Evolutionary conservation across 1,140 invertebrate genomes (phyloP), one percentile per base, ranked within the genome.

Genomic region (Drosophila orosa): DNA sequence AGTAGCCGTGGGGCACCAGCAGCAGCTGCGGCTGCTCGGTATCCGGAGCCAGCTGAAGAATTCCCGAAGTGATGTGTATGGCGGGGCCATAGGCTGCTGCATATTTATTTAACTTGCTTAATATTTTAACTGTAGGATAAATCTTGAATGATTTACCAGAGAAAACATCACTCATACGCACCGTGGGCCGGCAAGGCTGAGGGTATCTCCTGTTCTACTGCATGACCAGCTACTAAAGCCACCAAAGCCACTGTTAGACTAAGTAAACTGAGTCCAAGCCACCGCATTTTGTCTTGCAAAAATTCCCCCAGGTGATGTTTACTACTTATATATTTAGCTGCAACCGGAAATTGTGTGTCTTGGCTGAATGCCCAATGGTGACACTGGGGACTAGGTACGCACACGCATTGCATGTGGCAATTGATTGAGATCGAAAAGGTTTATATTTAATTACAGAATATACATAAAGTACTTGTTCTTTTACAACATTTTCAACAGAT

Each of bases 281-380:
- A 37, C 13, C 6, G 5, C 80, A 83, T 83, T 69, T 59, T 75
- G 63, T 27, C 19, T 29, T 35, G 5, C 1, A 13, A 13, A 9
- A 48, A 52, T 31, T 63, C 29, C n/a, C 25, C 25, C 10, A 48
- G 5, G 35, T 17, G 13, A 2, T 4, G 13, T n/a, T 0, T 5
- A 3, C 29, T 35, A 60, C n/a, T n/a, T 59, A 78, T 85, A 86
- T 85, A 81, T 40, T 47, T 7, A 3, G 13, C 24, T 10, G 13
- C n/a, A 35, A 52, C 63, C 82, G 82, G 82, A 86, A 61, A 27
- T 47, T 17, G 17, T 25, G 19, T 45, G 82, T 79, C 54, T 50
- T 73, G 83, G 62, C 50, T 86, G 83, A 87, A 69, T 57, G 82
- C 65, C 17, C 74, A 85, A 63, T 47, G 74, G 68, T 76, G 80